Conservation (phyloP, 2,113 vertebrate genomes). For the Galeopterus variegatus region DNA sequence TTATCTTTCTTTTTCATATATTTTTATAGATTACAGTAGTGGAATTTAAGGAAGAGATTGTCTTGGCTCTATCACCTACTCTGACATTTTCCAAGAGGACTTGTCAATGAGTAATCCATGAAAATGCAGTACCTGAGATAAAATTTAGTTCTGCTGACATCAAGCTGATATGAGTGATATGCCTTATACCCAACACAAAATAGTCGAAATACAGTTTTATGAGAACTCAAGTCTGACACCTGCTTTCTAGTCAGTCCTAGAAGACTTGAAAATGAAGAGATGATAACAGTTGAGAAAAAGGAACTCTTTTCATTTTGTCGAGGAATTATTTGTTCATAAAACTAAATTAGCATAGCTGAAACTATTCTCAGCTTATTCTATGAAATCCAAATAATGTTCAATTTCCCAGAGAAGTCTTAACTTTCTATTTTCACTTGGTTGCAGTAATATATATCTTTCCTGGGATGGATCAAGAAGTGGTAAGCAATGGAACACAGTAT, state of each 20-base stretch:
- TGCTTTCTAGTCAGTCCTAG: neutral
- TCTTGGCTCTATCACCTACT: neutral
- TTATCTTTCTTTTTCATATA: neutral
- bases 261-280: neutral
- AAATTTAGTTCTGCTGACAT: neutral
- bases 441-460: slow-evolving; percentile 68
- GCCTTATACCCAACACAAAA: neutral
- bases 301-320: neutral
- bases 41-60: neutral
- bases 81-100: neutral
- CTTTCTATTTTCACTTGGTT: slow-evolving; percentile 44
- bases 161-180: neutral
- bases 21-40: neutral
- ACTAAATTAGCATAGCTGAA: neutral
- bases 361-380: neutral
- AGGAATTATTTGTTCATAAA: neutral
- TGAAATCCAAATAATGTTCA: slow-evolving; percentile 16
- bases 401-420: slow-evolving; percentile 33
- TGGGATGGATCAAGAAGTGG: neutral
- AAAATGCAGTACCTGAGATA: neutral
- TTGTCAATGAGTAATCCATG: neutral
- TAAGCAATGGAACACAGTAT: slow-evolving; percentile 67
- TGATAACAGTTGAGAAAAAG: neutral
- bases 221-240: neutral
- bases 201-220: neutral